Base-by-base conservation (phyloP, 92 coral and sea anemone genomes). In the Epizoanthus rinbou region DNA sequence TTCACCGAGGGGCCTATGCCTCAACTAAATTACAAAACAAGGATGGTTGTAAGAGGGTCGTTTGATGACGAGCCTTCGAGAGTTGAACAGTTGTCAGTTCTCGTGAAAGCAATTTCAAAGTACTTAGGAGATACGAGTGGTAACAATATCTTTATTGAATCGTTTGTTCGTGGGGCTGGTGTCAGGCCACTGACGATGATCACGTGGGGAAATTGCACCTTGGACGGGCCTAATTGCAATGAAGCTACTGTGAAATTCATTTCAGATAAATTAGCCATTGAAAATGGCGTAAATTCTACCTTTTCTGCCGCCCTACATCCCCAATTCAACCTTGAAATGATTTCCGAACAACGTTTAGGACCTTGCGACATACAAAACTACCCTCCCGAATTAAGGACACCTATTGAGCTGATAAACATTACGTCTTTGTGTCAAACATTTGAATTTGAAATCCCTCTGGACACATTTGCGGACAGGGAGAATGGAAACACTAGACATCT, bases 401-500 rank as follows among this genome's bases (percentile, higher is more conserved):
- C 91, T 1, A 80, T 86, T 73, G 56, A 37, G 17, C 73, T 37
- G 65, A 73, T 87, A 73, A 58, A 69, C 9, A 73, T 85, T 11
- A 84, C 88, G 0, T 85, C 43, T 15, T 67, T 87, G 33, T 94
- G 97, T 3, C 87, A 90, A 35, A 73, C 53, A 9, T 74, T 92
- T 25, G 47, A 64, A 60, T 88, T 57, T 67, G 28, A 5, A 5
- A 84, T 94, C 3, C 91, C 97, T 5, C 25, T 21, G 3, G 50
- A 84, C 16, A 85, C 95, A 0, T 95, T 93, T 85, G 24, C 65
- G 8, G 98, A 95, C 76, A 76, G 68, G 45, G 91, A 90, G 56
- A 95, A 95, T 63, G 94, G 92, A 0, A 75, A 91, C 86, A 88
- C 97, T 2, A 66, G 89, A 1, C 82, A 90, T 54, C 75, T 95